Conservation (phyloP, 1,140 invertebrate genomes). For the Drosophila navojoa region DNA sequence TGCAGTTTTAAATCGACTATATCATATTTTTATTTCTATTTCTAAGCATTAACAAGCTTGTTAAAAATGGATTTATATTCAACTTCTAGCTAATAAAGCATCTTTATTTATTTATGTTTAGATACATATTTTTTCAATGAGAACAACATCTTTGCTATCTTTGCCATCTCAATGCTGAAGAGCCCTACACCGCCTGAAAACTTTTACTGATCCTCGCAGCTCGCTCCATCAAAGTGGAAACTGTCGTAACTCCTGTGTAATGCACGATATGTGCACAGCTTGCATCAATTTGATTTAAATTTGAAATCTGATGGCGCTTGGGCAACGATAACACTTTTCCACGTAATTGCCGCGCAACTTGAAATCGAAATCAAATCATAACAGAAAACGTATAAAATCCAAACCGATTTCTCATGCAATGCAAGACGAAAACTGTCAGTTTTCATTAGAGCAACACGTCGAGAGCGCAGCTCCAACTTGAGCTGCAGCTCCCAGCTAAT, state of each 20-base stretch:
- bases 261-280: no score
- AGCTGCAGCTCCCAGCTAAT: slow-evolving; percentile 16
- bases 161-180: no score
- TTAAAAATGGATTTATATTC: no score
- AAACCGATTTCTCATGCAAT: slow-evolving; percentile 41
- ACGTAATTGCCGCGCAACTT: slow-evolving; percentile 20
- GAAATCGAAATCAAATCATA: slow-evolving; percentile 34
- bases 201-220: not conserved
- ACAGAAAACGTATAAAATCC: slow-evolving; percentile 11
- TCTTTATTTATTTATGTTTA: no score
- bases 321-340: not conserved
- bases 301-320: slow-evolving; percentile 27
- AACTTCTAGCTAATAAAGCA: no score
- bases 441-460: slow-evolving; percentile 73
- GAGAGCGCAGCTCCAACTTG: slow-evolving; percentile 11
- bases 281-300: not conserved
- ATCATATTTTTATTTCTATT: no score
- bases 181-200: no score
- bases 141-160: no score
- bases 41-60: no score
- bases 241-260: no score
- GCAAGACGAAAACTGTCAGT: slow-evolving; percentile 66
- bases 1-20: no score
- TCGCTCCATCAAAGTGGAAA: not conserved
- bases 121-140: no score